Conservation (phyloP, 2,888 invertebrate genomes). For the Cerceris ruficornis region DNA sequence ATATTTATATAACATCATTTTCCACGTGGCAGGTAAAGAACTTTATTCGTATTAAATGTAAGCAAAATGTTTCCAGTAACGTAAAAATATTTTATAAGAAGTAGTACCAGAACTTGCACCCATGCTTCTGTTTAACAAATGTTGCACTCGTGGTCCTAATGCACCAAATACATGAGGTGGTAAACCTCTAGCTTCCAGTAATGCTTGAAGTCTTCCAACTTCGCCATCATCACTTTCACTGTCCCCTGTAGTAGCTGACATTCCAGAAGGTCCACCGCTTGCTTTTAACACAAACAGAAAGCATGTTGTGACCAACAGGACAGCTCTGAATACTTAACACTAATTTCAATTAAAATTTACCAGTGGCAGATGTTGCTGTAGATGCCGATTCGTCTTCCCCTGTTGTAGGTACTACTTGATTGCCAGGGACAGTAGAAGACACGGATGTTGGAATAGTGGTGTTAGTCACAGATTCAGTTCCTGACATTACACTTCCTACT, state of each 20-base stretch:
- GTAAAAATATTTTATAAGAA: neutral
- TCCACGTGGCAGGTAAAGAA: too few relatives aligned
- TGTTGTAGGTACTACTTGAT: conserved; percentile 74
- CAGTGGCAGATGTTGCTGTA: conserved; percentile 74
- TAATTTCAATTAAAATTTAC: conserved; percentile 51
- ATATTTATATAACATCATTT: too few relatives aligned
- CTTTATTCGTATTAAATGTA: neutral
- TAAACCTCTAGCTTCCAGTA: conserved; percentile 96
- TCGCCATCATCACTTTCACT: conserved; percentile 96
- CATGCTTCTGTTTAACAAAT: conserved; percentile 96
- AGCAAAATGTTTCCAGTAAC: neutral
- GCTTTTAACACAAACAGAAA: conserved; percentile 56
- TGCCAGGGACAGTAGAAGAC: conserved; percentile 73
- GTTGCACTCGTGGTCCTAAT: conserved; percentile 97
- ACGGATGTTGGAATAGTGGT: conserved; percentile 75
- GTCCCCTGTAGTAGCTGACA: conserved; percentile 83
- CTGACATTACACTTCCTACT: conserved; percentile 74
- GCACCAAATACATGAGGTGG: conserved; percentile 99
- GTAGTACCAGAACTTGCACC: conserved; percentile 89
- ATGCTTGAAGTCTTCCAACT: conserved; percentile 96
- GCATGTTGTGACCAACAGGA: neutral
- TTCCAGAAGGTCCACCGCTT: conserved; percentile 80
- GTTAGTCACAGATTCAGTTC: conserved; percentile 76
- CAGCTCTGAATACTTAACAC: neutral
- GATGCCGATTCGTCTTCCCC: conserved; percentile 76